Evolutionary conservation across 2,888 invertebrate genomes (phyloP).

Genomic region (Ethmia dodecea): DNA sequence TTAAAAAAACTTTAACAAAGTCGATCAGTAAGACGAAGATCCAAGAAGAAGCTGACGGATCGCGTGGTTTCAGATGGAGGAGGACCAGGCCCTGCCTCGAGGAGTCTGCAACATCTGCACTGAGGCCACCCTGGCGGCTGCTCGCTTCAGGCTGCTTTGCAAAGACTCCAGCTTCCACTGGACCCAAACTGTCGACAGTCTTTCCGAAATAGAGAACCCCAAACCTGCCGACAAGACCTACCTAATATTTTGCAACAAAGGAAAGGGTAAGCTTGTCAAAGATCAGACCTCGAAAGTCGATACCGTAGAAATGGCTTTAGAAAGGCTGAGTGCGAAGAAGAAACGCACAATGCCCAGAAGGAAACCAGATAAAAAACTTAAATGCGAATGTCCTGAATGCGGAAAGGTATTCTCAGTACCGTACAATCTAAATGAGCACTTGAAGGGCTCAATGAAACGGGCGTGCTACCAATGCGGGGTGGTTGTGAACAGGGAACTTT

Average conservation of each 20-base stretch:
- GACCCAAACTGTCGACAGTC: constrained; percentile 28
- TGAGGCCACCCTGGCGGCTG: constrained; percentile 36
- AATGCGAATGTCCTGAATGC: constrained; percentile 40
- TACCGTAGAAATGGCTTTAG: constrained; percentile 23
- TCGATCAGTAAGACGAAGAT: not conserved
- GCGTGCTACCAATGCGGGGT: constrained; percentile 40
- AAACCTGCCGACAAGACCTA: constrained; percentile 32
- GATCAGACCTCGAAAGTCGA: constrained; percentile 25
- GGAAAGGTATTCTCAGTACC: constrained; percentile 34
- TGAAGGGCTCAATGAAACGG: constrained; percentile 37
- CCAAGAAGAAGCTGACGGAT: constrained; percentile 47
- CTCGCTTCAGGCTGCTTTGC: constrained; percentile 42
- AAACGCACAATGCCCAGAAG: constrained; percentile 2
- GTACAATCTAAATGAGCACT: constrained; percentile 41
- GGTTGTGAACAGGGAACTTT: constrained; percentile 31
- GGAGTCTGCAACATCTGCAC: constrained; percentile 48
- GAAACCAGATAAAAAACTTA: not conserved
- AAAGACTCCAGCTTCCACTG: constrained; percentile 40
- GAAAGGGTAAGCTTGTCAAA: constrained; percentile 26
- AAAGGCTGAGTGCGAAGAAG: constrained; percentile 23
- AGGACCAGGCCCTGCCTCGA: constrained; percentile 42
- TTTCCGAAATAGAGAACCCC: constrained; percentile 27
- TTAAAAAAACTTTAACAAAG: not conserved
- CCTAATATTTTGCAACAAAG: constrained; percentile 34
- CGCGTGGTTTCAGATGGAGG: constrained; percentile 64